These are phyloP conservation scores for Aurelia sp. DNA, from an alignment of 30 jellyfish, hydroid and myxozoan genomes.

Conservation along the genomic window DNA sequence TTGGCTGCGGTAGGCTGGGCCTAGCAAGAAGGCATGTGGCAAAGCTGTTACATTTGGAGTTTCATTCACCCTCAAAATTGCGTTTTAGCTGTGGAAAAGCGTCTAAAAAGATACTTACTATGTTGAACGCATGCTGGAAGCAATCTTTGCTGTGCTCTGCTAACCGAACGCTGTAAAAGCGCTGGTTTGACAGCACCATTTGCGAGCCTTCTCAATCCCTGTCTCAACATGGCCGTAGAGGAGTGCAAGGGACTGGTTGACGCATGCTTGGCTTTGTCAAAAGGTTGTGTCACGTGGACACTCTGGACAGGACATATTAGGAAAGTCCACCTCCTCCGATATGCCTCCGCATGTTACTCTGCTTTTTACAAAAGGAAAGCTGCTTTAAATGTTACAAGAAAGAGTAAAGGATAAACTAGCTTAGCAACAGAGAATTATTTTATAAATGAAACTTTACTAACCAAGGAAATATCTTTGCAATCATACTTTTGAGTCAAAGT, in stretches of 20 bases:
- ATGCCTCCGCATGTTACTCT: background rate
- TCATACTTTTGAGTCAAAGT: too few relatives aligned
- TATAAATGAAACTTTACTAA: too few relatives aligned
- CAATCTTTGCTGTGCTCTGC: constrained; percentile 77
- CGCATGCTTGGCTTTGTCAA: constrained; percentile 67
- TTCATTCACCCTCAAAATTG: too few relatives aligned
- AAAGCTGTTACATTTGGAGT: constrained; percentile 47
- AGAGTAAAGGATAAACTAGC: too few relatives aligned
- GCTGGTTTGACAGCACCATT: constrained; percentile 90
- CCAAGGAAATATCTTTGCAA: too few relatives aligned
- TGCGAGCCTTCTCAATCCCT: constrained; percentile 89
- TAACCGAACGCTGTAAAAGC: constrained; percentile 81
- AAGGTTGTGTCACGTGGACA: constrained; percentile 58
- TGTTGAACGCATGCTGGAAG: constrained; percentile 88
- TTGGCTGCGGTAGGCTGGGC: constrained; percentile 7
- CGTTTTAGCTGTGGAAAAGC: too few relatives aligned
- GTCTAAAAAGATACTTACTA: constrained; percentile 57
- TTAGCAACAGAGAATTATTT: too few relatives aligned
- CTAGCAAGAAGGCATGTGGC: constrained; percentile 6
- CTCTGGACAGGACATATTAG: constrained; percentile 59
- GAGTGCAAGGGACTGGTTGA: constrained; percentile 51
- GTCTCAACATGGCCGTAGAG: constrained; percentile 96
- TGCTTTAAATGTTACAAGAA: too few relatives aligned
- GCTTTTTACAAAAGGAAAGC: too few relatives aligned
- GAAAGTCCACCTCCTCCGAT: constrained; percentile 19